Evolutionary conservation across 2,888 invertebrate genomes (phyloP), one percentile per base, ranked within the genome.

Genomic region (Orchesella flavescens): DNA sequence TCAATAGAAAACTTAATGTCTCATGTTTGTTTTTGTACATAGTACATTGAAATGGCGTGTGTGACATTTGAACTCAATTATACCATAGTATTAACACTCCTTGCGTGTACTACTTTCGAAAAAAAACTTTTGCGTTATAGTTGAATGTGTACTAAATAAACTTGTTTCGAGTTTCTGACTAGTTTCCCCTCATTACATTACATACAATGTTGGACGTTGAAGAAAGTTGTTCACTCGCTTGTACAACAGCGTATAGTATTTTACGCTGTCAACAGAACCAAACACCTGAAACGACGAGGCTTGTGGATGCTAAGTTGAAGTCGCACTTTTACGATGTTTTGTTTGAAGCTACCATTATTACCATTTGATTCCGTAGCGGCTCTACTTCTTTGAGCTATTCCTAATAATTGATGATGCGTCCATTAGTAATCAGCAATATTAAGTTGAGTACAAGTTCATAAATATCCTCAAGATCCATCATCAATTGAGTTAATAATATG

Each of bases 51-150:
- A 44, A 49, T 21, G 24, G 49, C 10, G 23, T 49, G 66, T 66
- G 17, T 78, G 71, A 78, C 78, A 78, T 72, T 49, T 79, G 79
- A 79, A 79, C 79, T 79, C 79, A 79, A 79, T 79, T 66, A 79
- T 24, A 34, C 34, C 53, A 19, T 44, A 21, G 24, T 19, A 49
- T 23, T 49, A 61, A 12, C 21, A 12, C 19, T 19, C 23, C 17
- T 43, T 21, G 46, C 24, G 44, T 65, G 78, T 53, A 65, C 79
- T 17, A 79, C 78, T 72, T 79, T 72, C 69, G n/a, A 69, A 59
- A 44, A 53, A 57, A 72, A 23, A 46, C 19, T 61, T 17, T 24
- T 68, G n/a, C 46, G 15, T 63, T 46, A 46, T 44, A n/a, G 65
- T 15, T 15, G 10, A 43, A 68, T 13, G 19, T 17, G 15, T 68